Evolutionary conservation across 2,888 invertebrate species (phyloP).

Genomic region (Sminthurinus aureus): DNA sequence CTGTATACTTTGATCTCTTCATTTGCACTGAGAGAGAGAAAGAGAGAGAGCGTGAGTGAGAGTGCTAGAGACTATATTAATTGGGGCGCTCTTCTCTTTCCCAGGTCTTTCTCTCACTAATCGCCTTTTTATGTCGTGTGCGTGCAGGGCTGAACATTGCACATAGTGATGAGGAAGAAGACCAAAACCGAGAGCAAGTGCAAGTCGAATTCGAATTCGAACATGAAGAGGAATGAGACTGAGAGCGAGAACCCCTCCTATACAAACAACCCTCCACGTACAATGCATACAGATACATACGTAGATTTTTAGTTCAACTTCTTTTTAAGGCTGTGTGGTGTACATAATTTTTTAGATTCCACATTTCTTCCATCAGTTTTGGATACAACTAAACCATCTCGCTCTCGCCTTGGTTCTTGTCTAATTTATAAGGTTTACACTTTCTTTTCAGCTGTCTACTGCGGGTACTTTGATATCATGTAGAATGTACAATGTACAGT

Average conservation of each 20-base stretch:
- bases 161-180: conserved; percentile 2
- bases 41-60: conserved; percentile 27
- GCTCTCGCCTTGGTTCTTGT: too few species aligned
- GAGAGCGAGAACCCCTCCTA: too few species aligned
- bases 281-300: neutral
- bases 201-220: neutral
- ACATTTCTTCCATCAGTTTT: neutral
- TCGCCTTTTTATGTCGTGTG: conserved; percentile 53
- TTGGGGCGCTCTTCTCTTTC: conserved; percentile 45
- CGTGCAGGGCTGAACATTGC: conserved; percentile 29
- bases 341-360: neutral
- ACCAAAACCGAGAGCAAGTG: neutral
- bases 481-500: too few species aligned
- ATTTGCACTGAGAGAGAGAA: conserved; percentile 45
- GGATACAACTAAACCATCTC: neutral
- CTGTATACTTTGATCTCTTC: conserved; percentile 47
- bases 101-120: conserved; percentile 47
- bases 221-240: too few species aligned
- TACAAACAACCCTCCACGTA: neutral
- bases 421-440: too few species aligned
- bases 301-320: neutral
- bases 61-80: conserved; percentile 49
- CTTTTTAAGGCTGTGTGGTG: neutral
- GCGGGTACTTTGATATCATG: too few species aligned
- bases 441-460: too few species aligned